Base-by-base conservation (phyloP, 2,888 invertebrate genomes). In the Parasteatoda lunata region DNA sequence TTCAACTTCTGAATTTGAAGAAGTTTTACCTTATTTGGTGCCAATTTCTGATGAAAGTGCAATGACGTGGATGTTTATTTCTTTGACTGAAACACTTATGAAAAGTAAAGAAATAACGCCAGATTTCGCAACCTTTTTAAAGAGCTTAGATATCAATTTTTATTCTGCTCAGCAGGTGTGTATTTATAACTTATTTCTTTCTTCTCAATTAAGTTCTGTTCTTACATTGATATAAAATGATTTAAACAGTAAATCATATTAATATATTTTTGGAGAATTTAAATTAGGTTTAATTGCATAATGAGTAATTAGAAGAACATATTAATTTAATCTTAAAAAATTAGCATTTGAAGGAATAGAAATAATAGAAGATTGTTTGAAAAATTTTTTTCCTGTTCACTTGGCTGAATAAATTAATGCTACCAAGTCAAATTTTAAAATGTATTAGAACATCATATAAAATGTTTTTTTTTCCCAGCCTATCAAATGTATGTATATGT, bases 1-100 rank as follows among this genome's bases (percentile, higher is more conserved):
- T 4, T 71, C 71, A 51, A 66, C 77, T 45, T 71, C 77, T 51
- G 83, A 83, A 70, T 83, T 83, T 71, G 66, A 77, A 72, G 77
- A 83, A 48, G 4, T 70, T 51, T 51, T 77, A 13, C 71, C 76
- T 45, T 52, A 13, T 8, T 9, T 77, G 7, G 9, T 77, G 1
- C 52, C 15, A 70, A 71, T 11, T n/a, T 51, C 77, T 52, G 71
- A 83, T 66, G 83, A 83, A 51, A 76, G 70, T 15, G 66, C 77
- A 47, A 52, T 71, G 4, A 71, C 51, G 7, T 83, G 83, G 77
- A 8, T 83, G 66, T 48, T 77, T 4, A 64, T 77, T 51, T 83
- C 71, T 3, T 52, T 83, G 30, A 15, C 64, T n/a, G 83, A 83
- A 45, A n/a, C 65, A 49, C 11, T 77, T 77, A 47, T 83, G 5